Evolutionary conservation across 2,113 vertebrate species (phyloP).

Genomic region (Carassius auratus): DNA sequence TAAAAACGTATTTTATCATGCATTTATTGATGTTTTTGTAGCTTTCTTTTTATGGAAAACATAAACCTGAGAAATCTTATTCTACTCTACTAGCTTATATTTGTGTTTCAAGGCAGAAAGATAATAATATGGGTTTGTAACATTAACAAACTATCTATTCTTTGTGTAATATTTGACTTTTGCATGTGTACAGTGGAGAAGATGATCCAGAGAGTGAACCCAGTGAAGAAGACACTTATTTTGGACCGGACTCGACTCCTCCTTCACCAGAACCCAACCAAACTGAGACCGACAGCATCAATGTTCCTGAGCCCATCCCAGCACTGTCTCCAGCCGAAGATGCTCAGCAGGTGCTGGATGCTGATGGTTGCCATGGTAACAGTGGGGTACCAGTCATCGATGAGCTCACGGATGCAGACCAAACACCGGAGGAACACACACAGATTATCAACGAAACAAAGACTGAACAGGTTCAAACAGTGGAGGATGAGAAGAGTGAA

Average conservation of each 20-base stretch:
- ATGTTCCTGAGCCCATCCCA: neutral
- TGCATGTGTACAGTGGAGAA: slow-evolving; percentile 35
- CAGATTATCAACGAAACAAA: neutral
- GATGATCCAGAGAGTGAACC: neutral
- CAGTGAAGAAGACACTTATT: slow-evolving; percentile 44
- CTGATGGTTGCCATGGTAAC: neutral
- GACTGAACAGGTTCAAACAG: neutral
- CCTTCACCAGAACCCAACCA: neutral
- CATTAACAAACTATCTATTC: neutral
- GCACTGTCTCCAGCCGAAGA: slow-evolving; percentile 14
- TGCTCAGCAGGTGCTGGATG: slow-evolving; percentile 5
- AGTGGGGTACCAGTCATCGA: neutral
- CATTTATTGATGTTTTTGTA: neutral
- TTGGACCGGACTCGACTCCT: slow-evolving; percentile 38
- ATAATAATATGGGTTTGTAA: neutral
- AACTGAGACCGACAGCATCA: neutral
- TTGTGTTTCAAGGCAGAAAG: neutral
- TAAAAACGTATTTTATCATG: neutral
- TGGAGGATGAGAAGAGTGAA: neutral
- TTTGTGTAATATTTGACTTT: slow-evolving; percentile 14
- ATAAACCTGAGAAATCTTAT: neutral
- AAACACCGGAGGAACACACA: neutral
- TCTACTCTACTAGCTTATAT: neutral
- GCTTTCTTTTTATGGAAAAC: neutral
- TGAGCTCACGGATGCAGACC: neutral